Conservation (phyloP, 1,140 invertebrate species). For the Musca domestica region DNA sequence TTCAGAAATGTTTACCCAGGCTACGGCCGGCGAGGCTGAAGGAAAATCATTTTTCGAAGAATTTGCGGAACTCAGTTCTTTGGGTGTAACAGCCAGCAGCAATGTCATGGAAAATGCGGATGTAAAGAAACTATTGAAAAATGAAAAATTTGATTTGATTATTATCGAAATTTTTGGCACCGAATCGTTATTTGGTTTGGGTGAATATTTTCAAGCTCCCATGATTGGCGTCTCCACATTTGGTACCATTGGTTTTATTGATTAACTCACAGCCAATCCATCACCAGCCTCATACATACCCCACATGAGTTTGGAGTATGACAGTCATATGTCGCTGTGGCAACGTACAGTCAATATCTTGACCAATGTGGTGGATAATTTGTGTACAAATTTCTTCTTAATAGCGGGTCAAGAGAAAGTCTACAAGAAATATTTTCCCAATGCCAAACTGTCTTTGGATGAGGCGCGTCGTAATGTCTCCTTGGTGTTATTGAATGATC, state of each 20-base stretch:
- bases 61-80: too few species aligned
- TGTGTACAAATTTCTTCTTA: conserved; percentile 29
- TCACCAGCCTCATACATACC: conserved; percentile 54
- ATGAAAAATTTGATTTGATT: conserved; percentile 45
- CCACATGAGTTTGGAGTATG: conserved; percentile 37
- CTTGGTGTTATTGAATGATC: conserved; percentile 59
- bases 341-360: conserved; percentile 53
- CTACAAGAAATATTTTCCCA: too few species aligned
- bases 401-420: conserved; percentile 44
- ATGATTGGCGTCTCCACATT: too few species aligned
- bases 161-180: conserved; percentile 41
- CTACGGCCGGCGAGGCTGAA: not conserved
- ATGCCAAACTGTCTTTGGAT: conserved; percentile 25
- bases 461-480: conserved; percentile 51
- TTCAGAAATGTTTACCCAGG: not conserved
- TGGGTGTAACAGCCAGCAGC: not conserved
- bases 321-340: conserved; percentile 53
- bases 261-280: too few species aligned
- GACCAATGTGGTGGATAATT: conserved; percentile 26
- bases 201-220: too few species aligned
- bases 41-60: not conserved
- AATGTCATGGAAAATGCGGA: conserved; percentile 6
- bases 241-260: too few species aligned
- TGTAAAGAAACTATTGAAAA: too few species aligned
- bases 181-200: conserved; percentile 43